Conservation (phyloP, 2,888 invertebrate genomes). For the Anthophora plumipes region DNA sequence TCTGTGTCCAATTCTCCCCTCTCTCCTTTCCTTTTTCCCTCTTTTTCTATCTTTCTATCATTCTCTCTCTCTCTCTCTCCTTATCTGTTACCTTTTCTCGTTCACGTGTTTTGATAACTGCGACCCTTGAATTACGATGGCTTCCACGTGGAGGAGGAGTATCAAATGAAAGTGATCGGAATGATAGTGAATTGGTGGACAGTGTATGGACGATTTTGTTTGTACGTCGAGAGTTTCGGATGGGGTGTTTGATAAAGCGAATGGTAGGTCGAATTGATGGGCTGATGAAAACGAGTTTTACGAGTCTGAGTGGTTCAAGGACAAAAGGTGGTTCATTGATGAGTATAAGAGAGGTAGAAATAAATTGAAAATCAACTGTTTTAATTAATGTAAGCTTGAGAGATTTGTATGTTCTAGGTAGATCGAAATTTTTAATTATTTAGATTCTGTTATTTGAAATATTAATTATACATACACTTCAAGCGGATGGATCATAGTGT, state of each 20-base stretch:
- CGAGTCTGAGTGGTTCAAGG: not conserved
- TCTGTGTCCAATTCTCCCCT: slow-evolving; percentile 32
- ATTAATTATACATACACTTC: too few species aligned
- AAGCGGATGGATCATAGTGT: too few species aligned
- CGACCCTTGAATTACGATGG: slow-evolving; percentile 23
- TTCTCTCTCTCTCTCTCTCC: slow-evolving; percentile 2
- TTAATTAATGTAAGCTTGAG: too few species aligned
- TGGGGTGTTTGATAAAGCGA: not conserved
- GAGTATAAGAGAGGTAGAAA: not conserved
- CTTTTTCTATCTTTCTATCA: slow-evolving; percentile 4
- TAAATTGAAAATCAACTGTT: too few species aligned
- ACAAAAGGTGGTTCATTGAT: not conserved
- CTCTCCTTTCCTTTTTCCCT: not conserved
- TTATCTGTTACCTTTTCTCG: slow-evolving; percentile 6
- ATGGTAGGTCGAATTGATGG: slow-evolving; percentile 1
- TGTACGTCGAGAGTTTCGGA: not conserved
- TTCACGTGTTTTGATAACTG: slow-evolving; percentile 1
- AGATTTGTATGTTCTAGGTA: too few species aligned
- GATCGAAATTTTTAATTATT: too few species aligned
- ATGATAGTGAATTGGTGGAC: not conserved
- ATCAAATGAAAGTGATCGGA: not conserved
- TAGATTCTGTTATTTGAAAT: not conserved
- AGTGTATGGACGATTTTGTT: not conserved
- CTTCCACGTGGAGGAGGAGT: not conserved
- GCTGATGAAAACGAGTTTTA: not conserved